Conservation (phyloP, 2,113 vertebrate genomes). For the Delphinapterus leucas region DNA sequence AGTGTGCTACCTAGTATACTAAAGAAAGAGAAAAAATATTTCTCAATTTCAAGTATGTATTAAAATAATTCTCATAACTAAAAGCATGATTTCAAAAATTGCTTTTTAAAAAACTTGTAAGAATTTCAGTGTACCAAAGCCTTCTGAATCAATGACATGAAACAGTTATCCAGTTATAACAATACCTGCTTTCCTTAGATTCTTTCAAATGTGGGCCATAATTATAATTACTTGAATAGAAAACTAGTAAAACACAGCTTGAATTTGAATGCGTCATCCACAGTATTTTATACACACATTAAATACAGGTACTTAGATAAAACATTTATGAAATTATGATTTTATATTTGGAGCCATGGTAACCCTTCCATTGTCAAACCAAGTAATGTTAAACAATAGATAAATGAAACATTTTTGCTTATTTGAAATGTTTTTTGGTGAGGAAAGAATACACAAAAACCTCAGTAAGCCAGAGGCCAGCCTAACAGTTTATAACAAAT, state of each 20-base stretch:
- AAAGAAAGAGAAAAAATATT: slow-evolving; percentile 40
- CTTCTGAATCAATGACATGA: slow-evolving; percentile 23
- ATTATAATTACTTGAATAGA: slow-evolving; percentile 35
- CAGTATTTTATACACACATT: slow-evolving; percentile 17
- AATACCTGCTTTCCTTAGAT: slow-evolving; percentile 14
- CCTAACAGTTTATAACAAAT: background rate
- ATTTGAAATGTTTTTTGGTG: background rate
- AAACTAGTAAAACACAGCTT: slow-evolving; percentile 29
- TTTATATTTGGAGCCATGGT: background rate
- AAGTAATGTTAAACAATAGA: background rate
- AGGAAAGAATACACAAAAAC: background rate
- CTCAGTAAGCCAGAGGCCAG: background rate
- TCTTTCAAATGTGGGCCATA: slow-evolving; percentile 32
- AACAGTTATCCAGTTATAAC: background rate
- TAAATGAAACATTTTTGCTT: slow-evolving; percentile 5
- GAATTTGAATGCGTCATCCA: background rate
- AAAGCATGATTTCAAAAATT: background rate
- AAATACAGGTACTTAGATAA: slow-evolving; percentile 7
- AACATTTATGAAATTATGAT: slow-evolving; percentile 26
- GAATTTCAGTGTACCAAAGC: slow-evolving; percentile 16
- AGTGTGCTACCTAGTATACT: background rate
- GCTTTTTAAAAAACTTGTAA: background rate
- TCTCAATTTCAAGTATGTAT: background rate
- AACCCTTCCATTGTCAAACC: background rate
- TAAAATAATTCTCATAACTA: slow-evolving; percentile 9